These are phyloP conservation scores for Neodiprion lecontei DNA, from an alignment of 1,140 invertebrate species.

Conservation along the genomic window DNA sequence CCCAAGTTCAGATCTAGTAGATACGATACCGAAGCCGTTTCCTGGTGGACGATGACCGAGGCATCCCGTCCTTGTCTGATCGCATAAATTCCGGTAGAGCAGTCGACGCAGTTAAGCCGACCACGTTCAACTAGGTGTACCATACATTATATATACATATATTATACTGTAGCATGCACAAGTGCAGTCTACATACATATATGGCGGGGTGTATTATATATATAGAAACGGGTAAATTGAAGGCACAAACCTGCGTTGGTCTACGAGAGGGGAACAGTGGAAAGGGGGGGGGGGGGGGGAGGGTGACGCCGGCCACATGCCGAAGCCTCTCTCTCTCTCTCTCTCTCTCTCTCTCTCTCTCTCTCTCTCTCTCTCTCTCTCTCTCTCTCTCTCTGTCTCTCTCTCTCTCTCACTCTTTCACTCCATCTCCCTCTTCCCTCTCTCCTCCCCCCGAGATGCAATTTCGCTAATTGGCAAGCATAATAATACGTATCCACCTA, in stretches of 20 bases:
- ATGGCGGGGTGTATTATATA: neutral
- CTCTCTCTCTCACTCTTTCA: neutral
- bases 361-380: neutral
- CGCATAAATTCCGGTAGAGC: neutral
- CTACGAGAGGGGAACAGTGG: conserved; percentile 1
- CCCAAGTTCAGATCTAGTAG: too few relatives aligned
- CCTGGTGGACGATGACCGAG: neutral
- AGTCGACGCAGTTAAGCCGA: neutral
- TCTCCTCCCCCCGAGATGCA: conserved; percentile 26
- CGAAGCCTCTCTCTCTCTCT: too few relatives aligned
- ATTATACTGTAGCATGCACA: neutral
- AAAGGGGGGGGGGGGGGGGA: neutral
- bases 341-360: neutral
- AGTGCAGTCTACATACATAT: neutral
- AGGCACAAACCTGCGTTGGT: neutral
- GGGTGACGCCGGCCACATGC: neutral
- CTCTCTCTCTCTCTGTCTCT: too few relatives aligned
- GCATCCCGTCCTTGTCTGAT: neutral
- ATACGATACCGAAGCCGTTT: neutral
- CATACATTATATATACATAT: neutral
- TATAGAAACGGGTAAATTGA: neutral
- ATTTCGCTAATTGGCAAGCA: conserved; percentile 47
- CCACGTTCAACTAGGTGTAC: neutral
- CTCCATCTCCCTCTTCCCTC: neutral
- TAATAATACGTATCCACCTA: conserved; percentile 29